Evolutionary conservation across 2,888 invertebrate species (phyloP).

Genomic region (Lepeophtheirus nordmannii): DNA sequence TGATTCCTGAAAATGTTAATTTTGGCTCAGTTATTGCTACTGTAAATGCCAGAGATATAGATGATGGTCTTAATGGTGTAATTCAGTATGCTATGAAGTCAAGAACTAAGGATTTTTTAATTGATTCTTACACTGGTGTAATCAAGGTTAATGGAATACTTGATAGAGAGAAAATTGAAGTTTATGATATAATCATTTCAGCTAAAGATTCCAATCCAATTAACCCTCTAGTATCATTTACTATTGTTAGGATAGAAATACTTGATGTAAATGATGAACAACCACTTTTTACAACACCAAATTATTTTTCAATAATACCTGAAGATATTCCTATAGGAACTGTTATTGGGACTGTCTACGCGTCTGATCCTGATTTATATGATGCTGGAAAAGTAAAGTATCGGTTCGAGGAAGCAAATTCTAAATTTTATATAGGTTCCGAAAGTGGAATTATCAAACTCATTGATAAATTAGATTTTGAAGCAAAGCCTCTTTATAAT

Average conservation of each 20-base stretch:
- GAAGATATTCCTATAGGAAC: slow-evolving; percentile 81
- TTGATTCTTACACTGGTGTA: slow-evolving; percentile 59
- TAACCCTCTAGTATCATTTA: slow-evolving; percentile 56
- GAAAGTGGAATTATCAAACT: slow-evolving; percentile 72
- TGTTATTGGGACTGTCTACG: slow-evolving; percentile 65
- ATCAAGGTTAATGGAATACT: slow-evolving; percentile 56
- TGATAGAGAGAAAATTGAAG: slow-evolving; percentile 67
- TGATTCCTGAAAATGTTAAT: slow-evolving; percentile 66
- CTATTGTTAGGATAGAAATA: slow-evolving; percentile 59
- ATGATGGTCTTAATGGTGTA: slow-evolving; percentile 61
- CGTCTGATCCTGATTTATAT: slow-evolving; percentile 70
- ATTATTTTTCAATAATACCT: slow-evolving; percentile 52
- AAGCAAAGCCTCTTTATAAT: slow-evolving; percentile 72
- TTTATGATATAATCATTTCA: slow-evolving; percentile 60
- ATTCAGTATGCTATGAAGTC: slow-evolving; percentile 56
- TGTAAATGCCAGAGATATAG: slow-evolving; percentile 66
- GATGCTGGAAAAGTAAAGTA: slow-evolving; percentile 64
- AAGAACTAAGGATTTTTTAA: slow-evolving; percentile 55
- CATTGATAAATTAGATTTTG: slow-evolving; percentile 62
- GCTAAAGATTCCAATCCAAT: slow-evolving; percentile 54
- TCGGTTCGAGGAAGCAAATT: slow-evolving; percentile 42
- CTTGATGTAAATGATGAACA: slow-evolving; percentile 82
- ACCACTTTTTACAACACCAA: slow-evolving; percentile 55
- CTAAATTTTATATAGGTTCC: slow-evolving; percentile 62
- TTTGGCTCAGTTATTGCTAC: slow-evolving; percentile 71